Percentiles rank a stretch among this genome's conserved stretches.
These are phyloP conservation scores for Pangasius krempfi DNA, from an alignment of 2,797 vertebrate species.

Conservation along the genomic window DNA sequence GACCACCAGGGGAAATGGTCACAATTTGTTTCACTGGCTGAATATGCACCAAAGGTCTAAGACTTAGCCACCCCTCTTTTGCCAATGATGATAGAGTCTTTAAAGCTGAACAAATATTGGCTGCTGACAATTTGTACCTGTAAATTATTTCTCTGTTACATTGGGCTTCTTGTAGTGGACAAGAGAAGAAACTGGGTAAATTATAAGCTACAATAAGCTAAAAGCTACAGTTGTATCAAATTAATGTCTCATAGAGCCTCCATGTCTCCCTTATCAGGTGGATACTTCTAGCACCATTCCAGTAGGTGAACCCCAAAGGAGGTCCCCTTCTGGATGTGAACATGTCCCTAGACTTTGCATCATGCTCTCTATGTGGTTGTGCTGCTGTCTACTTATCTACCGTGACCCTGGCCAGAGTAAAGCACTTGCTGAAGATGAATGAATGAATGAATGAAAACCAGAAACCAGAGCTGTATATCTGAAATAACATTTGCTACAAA, in stretches of 20 bases:
- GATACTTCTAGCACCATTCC: not conserved
- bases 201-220: not conserved
- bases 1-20: not conserved
- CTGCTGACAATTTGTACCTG: not conserved
- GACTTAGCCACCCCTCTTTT: not conserved
- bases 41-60: not conserved
- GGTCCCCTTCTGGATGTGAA: not conserved
- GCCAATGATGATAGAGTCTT: not conserved
- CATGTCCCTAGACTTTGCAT: not conserved
- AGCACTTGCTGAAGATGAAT: not conserved
- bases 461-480: not conserved
- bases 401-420: not conserved
- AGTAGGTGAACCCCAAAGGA: not conserved
- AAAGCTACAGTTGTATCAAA: not conserved
- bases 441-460: not conserved
- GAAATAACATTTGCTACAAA: not conserved
- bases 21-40: not conserved
- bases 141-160: not conserved
- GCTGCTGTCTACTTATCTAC: not conserved
- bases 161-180: not conserved
- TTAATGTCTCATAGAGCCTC: not conserved
- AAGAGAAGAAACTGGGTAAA: not conserved
- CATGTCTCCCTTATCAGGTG: not conserved
- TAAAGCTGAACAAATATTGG: not conserved
- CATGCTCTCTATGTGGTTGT: not conserved